These are phyloP conservation scores for Fukomys damarensis DNA, from an alignment of 2,113 vertebrate genomes.

Conservation along the genomic window DNA sequence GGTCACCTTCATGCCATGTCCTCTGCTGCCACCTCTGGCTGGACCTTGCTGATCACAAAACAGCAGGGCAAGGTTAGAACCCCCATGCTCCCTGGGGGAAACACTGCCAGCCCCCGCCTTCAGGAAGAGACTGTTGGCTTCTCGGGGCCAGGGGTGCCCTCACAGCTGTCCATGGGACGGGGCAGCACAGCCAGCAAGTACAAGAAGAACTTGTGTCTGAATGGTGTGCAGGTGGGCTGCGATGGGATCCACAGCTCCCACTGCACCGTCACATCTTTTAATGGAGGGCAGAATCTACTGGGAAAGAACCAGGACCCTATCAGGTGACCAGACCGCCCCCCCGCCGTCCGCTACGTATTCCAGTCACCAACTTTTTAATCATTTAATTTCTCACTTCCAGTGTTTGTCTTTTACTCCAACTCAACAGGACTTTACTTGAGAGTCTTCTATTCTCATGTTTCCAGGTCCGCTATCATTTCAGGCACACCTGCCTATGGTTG, in stretches of 20 bases:
- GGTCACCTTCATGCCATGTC: neutral
- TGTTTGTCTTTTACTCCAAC: neutral
- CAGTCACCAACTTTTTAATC: neutral
- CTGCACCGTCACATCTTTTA: neutral
- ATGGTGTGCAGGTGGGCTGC: accelerated
- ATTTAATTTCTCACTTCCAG: neutral
- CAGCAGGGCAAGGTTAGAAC: neutral
- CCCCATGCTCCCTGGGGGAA: neutral
- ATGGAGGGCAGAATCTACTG: neutral
- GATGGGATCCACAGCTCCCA: neutral
- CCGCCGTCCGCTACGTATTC: neutral
- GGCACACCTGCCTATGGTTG: neutral
- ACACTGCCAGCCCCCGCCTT: neutral
- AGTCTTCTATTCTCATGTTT: neutral
- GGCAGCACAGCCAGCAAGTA: no score
- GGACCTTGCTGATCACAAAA: neutral
- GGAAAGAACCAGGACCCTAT: neutral
- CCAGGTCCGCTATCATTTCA: neutral
- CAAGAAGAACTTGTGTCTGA: no score
- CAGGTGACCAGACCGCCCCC: neutral
- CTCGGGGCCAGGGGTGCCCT: accelerated
- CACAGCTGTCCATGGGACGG: neutral
- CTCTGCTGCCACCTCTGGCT: neutral
- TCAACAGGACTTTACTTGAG: neutral
- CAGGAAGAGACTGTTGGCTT: neutral